Conservation (phyloP, 1,140 invertebrate species). For the Sycobia sp. region DNA sequence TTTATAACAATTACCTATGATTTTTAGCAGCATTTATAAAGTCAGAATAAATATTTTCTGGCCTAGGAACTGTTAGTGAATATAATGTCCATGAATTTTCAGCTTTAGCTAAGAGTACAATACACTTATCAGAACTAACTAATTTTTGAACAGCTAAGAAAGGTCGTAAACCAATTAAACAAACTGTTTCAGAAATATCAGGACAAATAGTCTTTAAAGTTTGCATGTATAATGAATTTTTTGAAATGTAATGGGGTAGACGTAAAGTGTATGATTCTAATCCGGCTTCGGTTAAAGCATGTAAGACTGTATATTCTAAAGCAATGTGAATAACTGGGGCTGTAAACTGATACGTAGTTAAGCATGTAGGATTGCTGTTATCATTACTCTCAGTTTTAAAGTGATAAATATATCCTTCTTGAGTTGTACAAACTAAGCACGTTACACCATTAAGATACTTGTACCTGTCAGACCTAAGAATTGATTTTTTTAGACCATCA, state of each 20-base stretch:
- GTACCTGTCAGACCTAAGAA: slow-evolving; percentile 53
- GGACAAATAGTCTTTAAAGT: slow-evolving; percentile 60
- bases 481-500: slow-evolving; percentile 51
- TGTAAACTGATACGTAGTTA: slow-evolving; percentile 71
- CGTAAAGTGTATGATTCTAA: slow-evolving; percentile 79
- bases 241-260: slow-evolving; percentile 64
- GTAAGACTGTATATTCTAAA: slow-evolving; percentile 72
- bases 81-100: slow-evolving; percentile 73
- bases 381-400: slow-evolving; percentile 51
- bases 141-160: slow-evolving; percentile 75
- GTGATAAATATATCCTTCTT: slow-evolving; percentile 68
- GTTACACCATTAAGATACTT: slow-evolving; percentile 54
- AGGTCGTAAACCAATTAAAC: slow-evolving; percentile 73
- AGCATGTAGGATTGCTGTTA: slow-evolving; percentile 45
- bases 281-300: slow-evolving; percentile 77
- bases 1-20: slow-evolving; percentile 60
- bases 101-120: slow-evolving; percentile 70
- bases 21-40: slow-evolving; percentile 70
- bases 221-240: slow-evolving; percentile 47
- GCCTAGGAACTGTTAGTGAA: slow-evolving; percentile 66
- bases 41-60: slow-evolving; percentile 69
- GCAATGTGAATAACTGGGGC: slow-evolving; percentile 70
- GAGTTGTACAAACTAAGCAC: slow-evolving; percentile 63
- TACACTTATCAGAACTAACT: slow-evolving; percentile 66
- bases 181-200: slow-evolving; percentile 69